A percentile compares a stretch with the other conserved stretches of the same genome.
These are phyloP conservation scores for Crenichthys baileyi DNA, from an alignment of 2,797 vertebrate genomes.

Conservation along the genomic window DNA sequence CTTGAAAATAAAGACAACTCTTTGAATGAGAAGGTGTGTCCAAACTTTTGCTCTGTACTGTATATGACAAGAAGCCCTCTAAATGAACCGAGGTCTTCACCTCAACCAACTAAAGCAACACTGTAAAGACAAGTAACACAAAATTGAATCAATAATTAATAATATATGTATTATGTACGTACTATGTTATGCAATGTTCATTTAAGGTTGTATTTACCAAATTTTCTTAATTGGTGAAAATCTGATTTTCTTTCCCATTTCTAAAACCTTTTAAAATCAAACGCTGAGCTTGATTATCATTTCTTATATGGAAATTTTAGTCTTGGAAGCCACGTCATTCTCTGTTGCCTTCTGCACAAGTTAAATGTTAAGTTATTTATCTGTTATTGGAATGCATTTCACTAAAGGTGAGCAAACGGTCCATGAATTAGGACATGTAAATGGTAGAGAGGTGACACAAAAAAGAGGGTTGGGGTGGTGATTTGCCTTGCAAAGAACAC, in stretches of 20 bases:
- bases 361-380: slow-evolving; percentile 57
- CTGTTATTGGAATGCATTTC: slow-evolving; percentile 55
- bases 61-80: background rate
- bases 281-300: background rate
- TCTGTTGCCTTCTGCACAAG: slow-evolving; percentile 19
- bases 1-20: no score
- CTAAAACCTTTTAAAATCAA: background rate
- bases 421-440: slow-evolving; percentile 62
- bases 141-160: background rate
- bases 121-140: background rate
- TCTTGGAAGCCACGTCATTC: background rate
- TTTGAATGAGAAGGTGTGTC: no score
- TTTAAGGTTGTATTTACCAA: background rate
- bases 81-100: background rate
- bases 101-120: background rate
- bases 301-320: background rate
- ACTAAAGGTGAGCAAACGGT: slow-evolving; percentile 43
- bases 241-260: background rate
- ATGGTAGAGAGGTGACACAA: slow-evolving; percentile 58
- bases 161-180: background rate
- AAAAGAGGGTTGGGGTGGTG: slow-evolving; percentile 38
- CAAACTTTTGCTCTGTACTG: no score
- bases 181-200: background rate
- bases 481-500: slow-evolving; percentile 81
- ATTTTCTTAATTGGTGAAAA: background rate